phyloP scores from a whole-genome alignment of 2,888 invertebrate species.

The Idaea aversata region DNA sequence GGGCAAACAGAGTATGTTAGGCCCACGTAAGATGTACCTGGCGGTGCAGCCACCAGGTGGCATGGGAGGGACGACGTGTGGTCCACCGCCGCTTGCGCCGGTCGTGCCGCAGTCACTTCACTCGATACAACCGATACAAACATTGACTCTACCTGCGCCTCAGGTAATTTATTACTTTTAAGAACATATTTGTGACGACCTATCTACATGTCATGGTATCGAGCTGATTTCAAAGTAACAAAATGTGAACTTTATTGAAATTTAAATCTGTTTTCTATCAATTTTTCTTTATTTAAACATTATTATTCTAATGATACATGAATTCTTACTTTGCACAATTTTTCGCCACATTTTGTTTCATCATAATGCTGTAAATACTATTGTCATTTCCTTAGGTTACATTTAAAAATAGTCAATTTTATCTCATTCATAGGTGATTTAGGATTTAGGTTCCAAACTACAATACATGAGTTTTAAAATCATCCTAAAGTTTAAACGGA shows the following conservation, averaged over 20 bases:
- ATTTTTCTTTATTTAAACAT: background rate
- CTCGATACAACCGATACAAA: conserved; percentile 44
- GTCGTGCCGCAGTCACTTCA: conserved; percentile 43
- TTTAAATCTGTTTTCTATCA: background rate
- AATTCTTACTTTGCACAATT: background rate
- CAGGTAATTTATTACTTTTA: conserved; percentile 78
- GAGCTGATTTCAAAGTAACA: conserved; percentile 7
- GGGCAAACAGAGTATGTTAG: conserved; percentile 91
- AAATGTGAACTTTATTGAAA: background rate
- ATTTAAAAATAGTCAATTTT: background rate
- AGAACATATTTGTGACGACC: conserved; percentile 29
- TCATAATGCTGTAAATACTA: background rate
- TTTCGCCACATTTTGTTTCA: background rate
- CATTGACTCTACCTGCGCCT: conserved; percentile 70
- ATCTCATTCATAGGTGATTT: background rate
- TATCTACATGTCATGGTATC: conserved; percentile 20
- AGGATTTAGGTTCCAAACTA: background rate
- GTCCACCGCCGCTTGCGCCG: conserved; percentile 59
- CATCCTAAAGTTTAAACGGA: too few species aligned
- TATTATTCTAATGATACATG: background rate
- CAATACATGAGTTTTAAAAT: background rate
- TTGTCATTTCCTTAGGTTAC: background rate
- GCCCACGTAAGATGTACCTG: conserved; percentile 92
- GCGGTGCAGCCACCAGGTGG: conserved; percentile 87
- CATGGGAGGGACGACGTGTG: conserved; percentile 32